These are phyloP conservation scores for Adoxophyes honmai DNA, from an alignment of 1,140 invertebrate species.

Conservation along the genomic window DNA sequence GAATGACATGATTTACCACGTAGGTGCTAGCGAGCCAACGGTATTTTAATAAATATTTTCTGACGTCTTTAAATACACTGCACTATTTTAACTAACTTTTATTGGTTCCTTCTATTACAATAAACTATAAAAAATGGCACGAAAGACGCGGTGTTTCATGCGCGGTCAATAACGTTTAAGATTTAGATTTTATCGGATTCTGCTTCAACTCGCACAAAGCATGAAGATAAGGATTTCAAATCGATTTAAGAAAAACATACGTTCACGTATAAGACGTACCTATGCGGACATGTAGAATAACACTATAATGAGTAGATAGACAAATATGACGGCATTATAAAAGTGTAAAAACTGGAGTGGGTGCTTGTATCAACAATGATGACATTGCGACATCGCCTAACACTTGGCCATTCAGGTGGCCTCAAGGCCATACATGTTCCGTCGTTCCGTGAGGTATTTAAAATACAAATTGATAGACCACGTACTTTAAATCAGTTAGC, in stretches of 20 bases:
- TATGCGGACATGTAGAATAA: no score
- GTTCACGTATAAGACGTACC: no score
- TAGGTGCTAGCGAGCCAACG: constrained; percentile 29
- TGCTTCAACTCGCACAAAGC: background rate
- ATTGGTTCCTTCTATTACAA: no score
- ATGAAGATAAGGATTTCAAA: background rate
- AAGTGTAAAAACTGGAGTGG: constrained; percentile 12
- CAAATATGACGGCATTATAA: no score
- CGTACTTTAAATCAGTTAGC: no score
- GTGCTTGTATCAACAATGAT: constrained; percentile 11
- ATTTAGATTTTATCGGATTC: background rate
- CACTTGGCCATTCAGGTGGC: background rate
- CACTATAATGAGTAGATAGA: no score
- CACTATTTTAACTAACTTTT: background rate
- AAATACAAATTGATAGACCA: background rate
- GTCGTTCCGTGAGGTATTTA: background rate
- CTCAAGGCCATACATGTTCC: background rate
- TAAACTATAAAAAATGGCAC: no score
- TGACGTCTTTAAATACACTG: constrained; percentile 1
- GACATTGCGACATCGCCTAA: background rate
- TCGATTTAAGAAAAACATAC: no score
- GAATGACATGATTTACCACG: constrained; percentile 34
- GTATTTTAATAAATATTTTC: constrained; percentile 22
- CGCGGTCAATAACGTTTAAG: background rate
- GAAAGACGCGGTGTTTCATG: no score